Base-by-base conservation (phyloP, 2,888 invertebrate genomes). In the Hydropsyche betteni region DNA sequence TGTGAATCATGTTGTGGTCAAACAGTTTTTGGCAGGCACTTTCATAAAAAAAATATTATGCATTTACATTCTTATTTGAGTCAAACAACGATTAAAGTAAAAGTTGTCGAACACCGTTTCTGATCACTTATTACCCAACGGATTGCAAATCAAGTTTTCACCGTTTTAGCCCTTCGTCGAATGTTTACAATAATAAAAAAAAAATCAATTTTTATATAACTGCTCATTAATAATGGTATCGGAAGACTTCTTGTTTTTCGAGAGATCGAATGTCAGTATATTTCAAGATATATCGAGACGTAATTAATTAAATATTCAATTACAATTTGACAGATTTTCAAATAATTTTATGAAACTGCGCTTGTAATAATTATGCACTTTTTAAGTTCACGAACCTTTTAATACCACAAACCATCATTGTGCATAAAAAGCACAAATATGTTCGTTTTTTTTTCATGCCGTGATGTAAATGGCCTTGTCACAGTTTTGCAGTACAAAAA, bases 21-120 rank as follows among this genome's bases (percentile, higher is more conserved):
- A 24, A 61, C 61, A 61, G 12, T 53, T 53, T 69, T 69, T 69
- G 69, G 55, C 71, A 71, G 44, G 5, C 55, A 71, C 71, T 71
- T 71, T 71, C 71, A 38, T 44, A 77, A 75, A 75, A 64, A 78
- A 76, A 75, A 6, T 44, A 44, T 44, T 44, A 10, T 74, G 78
- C 76, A 76, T 76, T 78, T 78, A 73, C 73, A 78, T 78, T 75
- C 68, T 74, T 58, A 77, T 76, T 74, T 53, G 74, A 44, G 36
- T 34, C 50, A 38, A 14, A 71, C 70, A 34, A 51, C 70, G 44
- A 76, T 75, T 75, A 77, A 77, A 77, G 72, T 72, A 72, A 72
- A 72, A 72, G 72, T 72, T 72, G 72, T 58, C 71, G 44, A 44
- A 44, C 44, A 10, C 10, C 44, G 16, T 61, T 61, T 34, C 64